These are phyloP conservation scores for Hypena proboscidalis DNA, from an alignment of 2,888 invertebrate genomes.

Conservation along the genomic window DNA sequence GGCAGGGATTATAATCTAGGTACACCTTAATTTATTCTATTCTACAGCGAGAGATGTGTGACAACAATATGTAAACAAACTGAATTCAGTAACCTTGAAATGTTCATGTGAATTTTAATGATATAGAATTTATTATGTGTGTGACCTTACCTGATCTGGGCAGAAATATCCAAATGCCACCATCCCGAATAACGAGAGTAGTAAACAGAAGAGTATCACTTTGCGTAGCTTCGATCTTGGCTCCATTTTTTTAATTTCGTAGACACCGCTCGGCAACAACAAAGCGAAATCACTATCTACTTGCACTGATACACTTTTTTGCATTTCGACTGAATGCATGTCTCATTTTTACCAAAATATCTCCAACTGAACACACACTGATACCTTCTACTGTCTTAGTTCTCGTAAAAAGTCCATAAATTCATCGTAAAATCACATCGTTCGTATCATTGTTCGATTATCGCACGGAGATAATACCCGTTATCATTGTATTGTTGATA, in stretches of 20 bases:
- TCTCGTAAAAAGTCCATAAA: conserved; percentile 41
- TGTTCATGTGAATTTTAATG: neutral
- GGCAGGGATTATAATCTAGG: no score
- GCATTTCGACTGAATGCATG: conserved; percentile 86
- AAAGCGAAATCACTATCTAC: conserved; percentile 93
- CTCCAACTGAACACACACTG: conserved; percentile 59
- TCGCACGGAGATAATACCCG: conserved; percentile 54
- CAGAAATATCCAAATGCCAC: conserved; percentile 96
- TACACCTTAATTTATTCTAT: neutral
- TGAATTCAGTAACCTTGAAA: conserved; percentile 10
- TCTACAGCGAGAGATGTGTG: no score
- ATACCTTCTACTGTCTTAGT: conserved; percentile 51
- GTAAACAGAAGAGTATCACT: conserved; percentile 92
- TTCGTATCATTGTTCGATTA: conserved; percentile 51
- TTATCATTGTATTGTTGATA: conserved; percentile 65
- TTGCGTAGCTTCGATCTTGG: conserved; percentile 92
- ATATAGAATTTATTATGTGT: neutral
- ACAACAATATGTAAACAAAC: conserved; percentile 2
- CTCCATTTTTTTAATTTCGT: conserved; percentile 95
- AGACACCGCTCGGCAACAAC: conserved; percentile 90
- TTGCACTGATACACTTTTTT: conserved; percentile 93
- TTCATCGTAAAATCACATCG: conserved; percentile 55
- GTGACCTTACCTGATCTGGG: conserved; percentile 90
- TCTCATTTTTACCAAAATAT: conserved; percentile 82
- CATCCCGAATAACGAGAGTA: conserved; percentile 93